Evolutionary conservation across 2,888 invertebrate genomes (phyloP), one percentile per base, ranked within the genome.

Genomic region (Microctonus aethiopoides): DNA sequence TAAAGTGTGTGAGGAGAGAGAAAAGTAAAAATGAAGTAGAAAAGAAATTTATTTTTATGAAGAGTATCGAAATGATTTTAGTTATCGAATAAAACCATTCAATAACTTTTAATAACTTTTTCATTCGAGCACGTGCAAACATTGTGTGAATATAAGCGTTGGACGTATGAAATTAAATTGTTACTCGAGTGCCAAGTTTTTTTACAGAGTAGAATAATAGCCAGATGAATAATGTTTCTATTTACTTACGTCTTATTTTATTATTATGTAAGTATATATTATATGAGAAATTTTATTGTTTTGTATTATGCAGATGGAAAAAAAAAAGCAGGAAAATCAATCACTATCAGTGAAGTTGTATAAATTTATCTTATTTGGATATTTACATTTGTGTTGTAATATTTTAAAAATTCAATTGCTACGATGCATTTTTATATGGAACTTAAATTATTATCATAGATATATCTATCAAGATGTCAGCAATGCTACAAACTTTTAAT

Each of bases 51-150:
- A 59, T 67, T 57, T 32, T 41, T 22, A 59, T 5, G 13, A 39
- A 22, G 65, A 36, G 32, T 65, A 32, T 65, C 32, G n/a, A 57
- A 57, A 66, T 20, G n/a, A 32, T 51, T 57, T 66, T 34, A 66
- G 52, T 64, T 67, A 67, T 46, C 46, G n/a, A 51, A 59, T 41
- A 34, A 41, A 46, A 67, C 32, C n/a, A 36, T 46, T 59, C 57
- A 59, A 67, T 67, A 67, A 66, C 26, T 65, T 56, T 56, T 56
- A 56, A 41, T 67, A 59, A 46, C 34, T 67, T 66, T 67, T 51
- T 67, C 26, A 34, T 16, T 46, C 32, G 20, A 39, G 39, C 52
- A 20, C 56, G 39, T 56, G 24, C 20, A 22, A 56, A 51, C 16
- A 24, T 39, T 24, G 36, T 11, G 26, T 10, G 26, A 11, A 34